Percentiles rank a stretch among this genome's conserved stretches.
Conservation (phyloP, 2,797 vertebrate genomes). For the Chelidonichthys spinosus region DNA sequence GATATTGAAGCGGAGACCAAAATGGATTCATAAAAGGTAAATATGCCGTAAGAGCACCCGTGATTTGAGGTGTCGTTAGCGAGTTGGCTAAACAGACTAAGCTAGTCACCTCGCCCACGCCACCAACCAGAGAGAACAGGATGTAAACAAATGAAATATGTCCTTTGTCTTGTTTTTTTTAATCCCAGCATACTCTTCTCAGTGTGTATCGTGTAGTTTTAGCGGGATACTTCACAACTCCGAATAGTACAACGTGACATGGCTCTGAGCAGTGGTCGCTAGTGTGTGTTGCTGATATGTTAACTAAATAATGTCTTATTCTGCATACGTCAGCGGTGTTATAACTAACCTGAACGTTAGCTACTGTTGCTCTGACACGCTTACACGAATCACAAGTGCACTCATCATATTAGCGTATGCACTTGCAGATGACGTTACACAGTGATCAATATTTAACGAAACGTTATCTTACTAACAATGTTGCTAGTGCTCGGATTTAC, state of each 20-base stretch:
- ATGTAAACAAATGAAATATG: slow-evolving; percentile 47
- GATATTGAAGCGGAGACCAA: slow-evolving; percentile 6
- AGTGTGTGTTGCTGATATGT: slow-evolving; percentile 16
- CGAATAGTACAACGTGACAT: too few relatives aligned
- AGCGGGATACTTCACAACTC: background rate
- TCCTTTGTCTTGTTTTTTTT: background rate
- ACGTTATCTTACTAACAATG: background rate
- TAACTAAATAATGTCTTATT: slow-evolving; percentile 22
- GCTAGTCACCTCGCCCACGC: slow-evolving; percentile 37
- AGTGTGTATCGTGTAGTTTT: background rate
- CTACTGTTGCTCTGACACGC: background rate
- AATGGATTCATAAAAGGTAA: slow-evolving; percentile 51
- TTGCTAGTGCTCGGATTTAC: background rate
- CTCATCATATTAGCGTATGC: background rate
- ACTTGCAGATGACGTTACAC: background rate
- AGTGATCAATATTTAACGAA: background rate
- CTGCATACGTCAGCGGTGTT: slow-evolving; percentile 11
- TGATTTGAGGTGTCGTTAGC: slow-evolving; percentile 21
- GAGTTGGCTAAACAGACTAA: slow-evolving; percentile 28
- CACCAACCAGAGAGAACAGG: background rate
- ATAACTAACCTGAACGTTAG: background rate
- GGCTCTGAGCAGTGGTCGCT: background rate
- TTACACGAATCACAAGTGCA: background rate
- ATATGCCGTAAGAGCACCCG: background rate
- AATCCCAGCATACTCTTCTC: fast-evolving